Base-by-base conservation (phyloP, 1,140 invertebrate genomes). In the Drosophila murphyi region DNA sequence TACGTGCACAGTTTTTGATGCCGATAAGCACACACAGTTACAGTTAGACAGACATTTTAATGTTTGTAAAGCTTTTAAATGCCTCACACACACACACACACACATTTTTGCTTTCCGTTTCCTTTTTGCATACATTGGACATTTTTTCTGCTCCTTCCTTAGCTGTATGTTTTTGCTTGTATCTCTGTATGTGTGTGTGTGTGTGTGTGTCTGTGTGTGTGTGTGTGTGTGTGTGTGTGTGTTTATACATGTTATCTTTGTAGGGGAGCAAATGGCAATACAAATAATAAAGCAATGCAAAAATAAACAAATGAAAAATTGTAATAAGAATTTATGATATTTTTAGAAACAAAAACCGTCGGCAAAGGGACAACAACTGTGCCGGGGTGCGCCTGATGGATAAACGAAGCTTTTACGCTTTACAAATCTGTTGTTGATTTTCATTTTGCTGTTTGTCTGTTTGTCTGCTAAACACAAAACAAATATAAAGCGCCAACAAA, bases 21-120 rank as follows among this genome's bases (percentile, higher is more conserved):
- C 79, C 82, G 72, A 86, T 87, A 87, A 82, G 69, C 79, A 73
- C 45, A 61, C 31, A 64, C 59, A 64, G 29, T 20, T 31, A 56
- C 82, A 87, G 82, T 87, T 82, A 87, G 82, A 87, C 82, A 87
- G 82, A 87, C 82, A 87, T 87, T 87, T 87, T 87, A 87, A 87
- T 87, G 79, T 87, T 87, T 87, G 82, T 87, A 87, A 87, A 87
- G 82, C 82, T 87, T 87, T 87, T 87, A 87, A 87, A 87, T 87
- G 79, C 79, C 77, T 69, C 76, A 87, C 82, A 83, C 76, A 86
- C 76, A 82, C 76, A 87, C 82, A 83, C 76, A 86, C 76, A 82
- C 57, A 82, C 43, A 81, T 87, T 72, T 86, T 71, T 72, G 65
- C 63, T 76, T 70, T 79, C 55, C 69, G 29, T 69, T 37, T 39